These are phyloP conservation scores for Hetaerina americana DNA, from an alignment of 1,140 invertebrate genomes.

Conservation along the genomic window DNA sequence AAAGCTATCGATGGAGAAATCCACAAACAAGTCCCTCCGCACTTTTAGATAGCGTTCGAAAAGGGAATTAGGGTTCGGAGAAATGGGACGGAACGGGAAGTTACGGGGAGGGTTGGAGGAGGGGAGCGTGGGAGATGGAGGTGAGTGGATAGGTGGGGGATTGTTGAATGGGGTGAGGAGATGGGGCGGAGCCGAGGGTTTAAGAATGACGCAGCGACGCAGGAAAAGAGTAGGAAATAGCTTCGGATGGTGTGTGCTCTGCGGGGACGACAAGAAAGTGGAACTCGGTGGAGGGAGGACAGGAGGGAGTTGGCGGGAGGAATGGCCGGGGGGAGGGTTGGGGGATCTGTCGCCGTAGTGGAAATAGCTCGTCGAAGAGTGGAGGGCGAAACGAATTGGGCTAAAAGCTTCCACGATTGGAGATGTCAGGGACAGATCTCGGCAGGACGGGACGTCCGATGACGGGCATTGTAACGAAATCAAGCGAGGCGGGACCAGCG, in stretches of 20 bases:
- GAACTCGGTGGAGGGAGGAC: too few species aligned
- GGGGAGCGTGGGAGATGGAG: background rate
- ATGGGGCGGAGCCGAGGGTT: too few species aligned
- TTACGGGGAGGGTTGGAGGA: background rate
- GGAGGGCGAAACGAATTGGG: background rate
- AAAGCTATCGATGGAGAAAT: too few species aligned
- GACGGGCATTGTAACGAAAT: background rate
- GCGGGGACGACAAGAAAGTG: too few species aligned
- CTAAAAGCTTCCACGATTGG: background rate
- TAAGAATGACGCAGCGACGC: too few species aligned
- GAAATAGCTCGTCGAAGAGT: background rate
- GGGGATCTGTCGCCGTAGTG: background rate
- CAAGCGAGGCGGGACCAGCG: background rate
- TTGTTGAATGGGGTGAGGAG: too few species aligned
- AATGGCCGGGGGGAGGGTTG: background rate
- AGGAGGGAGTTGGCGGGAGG: too few species aligned
- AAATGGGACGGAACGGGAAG: background rate
- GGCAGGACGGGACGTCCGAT: background rate
- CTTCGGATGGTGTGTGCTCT: too few species aligned
- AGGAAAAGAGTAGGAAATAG: too few species aligned
- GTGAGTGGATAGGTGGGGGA: background rate
- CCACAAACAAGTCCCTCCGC: background rate
- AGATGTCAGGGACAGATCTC: background rate
- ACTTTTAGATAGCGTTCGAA: background rate
- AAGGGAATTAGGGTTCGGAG: background rate